Percentiles rank a stretch among this genome's conserved stretches.
Evolutionary conservation across 2,113 vertebrate genomes (phyloP).

Genomic region (Caretta caretta): DNA sequence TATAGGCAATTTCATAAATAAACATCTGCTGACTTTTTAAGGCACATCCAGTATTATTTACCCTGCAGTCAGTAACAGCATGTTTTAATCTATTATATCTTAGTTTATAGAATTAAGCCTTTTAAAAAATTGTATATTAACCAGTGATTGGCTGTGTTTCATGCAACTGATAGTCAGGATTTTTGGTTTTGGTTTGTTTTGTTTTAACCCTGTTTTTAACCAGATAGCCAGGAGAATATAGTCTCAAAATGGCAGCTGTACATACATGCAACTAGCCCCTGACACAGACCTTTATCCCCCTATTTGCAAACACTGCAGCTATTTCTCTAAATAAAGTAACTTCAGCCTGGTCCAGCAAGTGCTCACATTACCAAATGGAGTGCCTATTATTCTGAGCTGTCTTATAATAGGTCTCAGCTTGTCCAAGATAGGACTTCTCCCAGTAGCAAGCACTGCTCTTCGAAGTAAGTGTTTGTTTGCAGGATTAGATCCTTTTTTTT

Average conservation of each 20-base stretch:
- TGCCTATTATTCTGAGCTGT: neutral
- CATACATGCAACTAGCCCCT: neutral
- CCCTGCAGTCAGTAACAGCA: neutral
- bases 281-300: neutral
- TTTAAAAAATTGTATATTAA: neutral
- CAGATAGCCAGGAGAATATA: neutral
- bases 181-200: neutral
- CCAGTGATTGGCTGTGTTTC: neutral
- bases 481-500: slow-evolving; percentile 14
- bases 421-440: neutral
- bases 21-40: slow-evolving; percentile 32
- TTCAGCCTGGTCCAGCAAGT: slow-evolving; percentile 2
- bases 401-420: slow-evolving; percentile 1
- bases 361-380: neutral
- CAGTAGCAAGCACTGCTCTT: slow-evolving; percentile 28
- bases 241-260: neutral
- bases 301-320: slow-evolving; percentile 30
- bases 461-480: slow-evolving; percentile 22
- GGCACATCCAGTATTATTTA: slow-evolving; percentile 21
- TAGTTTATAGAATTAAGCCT: neutral
- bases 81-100: slow-evolving; percentile 6
- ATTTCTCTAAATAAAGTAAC: neutral
- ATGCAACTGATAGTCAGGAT: neutral
- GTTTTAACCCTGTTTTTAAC: slow-evolving; percentile 28
- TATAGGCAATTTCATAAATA: slow-evolving; percentile 3